phyloP scores from a whole-genome alignment of 2,113 vertebrate species.

The Cyprinodon brontotheroides region DNA sequence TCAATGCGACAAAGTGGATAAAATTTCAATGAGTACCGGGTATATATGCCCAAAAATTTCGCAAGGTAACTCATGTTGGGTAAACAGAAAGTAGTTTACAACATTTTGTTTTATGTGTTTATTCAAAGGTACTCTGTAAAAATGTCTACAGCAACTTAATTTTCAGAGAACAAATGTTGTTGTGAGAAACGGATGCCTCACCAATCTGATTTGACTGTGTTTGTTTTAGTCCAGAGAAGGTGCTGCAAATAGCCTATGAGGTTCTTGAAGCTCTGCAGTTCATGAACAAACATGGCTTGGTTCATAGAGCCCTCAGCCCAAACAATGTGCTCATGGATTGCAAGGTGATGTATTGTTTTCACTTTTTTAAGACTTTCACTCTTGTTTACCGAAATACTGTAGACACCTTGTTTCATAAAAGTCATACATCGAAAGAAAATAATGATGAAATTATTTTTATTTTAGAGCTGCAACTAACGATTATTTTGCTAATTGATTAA shows the following conservation, averaged over 20 bases:
- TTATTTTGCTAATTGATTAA: too few relatives aligned
- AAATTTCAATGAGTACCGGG: neutral
- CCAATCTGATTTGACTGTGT: constrained; percentile 2
- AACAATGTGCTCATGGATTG: constrained; percentile 91
- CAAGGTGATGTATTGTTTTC: constrained; percentile 80
- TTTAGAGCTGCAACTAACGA: too few relatives aligned
- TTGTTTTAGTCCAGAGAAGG: constrained; percentile 80
- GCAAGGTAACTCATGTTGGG: neutral
- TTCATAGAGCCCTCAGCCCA: constrained; percentile 90
- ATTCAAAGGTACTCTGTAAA: neutral
- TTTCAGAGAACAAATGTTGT: neutral
- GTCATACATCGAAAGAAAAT: neutral
- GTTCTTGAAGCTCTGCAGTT: constrained; percentile 91
- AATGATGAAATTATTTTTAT: neutral
- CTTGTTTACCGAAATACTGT: neutral
- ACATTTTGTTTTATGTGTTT: neutral
- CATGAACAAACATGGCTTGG: constrained; percentile 93
- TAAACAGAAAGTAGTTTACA: neutral
- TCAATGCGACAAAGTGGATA: neutral
- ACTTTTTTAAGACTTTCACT: neutral
- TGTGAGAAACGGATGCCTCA: neutral
- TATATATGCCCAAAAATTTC: neutral
- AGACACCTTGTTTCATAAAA: neutral
- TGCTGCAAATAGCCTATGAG: constrained; percentile 89
- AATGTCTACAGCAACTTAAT: neutral